phyloP scores from a whole-genome alignment of 2,797 vertebrate genomes.

The Hipposideros larvatus region DNA sequence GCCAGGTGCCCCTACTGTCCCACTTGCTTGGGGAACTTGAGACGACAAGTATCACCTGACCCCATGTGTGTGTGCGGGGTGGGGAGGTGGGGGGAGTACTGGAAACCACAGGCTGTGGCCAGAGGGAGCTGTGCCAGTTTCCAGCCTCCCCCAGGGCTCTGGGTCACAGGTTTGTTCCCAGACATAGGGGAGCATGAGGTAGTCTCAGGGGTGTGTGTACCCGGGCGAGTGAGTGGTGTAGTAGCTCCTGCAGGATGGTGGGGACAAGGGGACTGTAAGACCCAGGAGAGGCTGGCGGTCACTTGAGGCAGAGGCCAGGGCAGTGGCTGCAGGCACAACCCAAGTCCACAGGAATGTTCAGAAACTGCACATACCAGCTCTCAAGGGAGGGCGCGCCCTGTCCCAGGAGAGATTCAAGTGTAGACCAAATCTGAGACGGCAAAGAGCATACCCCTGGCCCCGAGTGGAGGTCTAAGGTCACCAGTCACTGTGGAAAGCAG shows the following conservation, averaged over 20 bases:
- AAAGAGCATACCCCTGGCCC: not conserved
- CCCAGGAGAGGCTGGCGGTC: too few species aligned
- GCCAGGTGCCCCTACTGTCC: not conserved
- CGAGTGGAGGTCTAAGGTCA: accelerated
- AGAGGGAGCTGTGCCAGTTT: not conserved
- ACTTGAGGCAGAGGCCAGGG: not conserved
- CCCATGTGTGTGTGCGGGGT: not conserved
- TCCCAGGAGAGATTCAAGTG: not conserved
- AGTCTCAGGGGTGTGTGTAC: too few species aligned
- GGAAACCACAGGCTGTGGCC: slow-evolving; percentile 1
- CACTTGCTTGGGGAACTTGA: not conserved
- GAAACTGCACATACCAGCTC: not conserved
- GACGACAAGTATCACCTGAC: not conserved
- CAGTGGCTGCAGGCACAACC: not conserved
- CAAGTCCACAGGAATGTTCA: not conserved
- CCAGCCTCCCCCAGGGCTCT: not conserved
- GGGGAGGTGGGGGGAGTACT: not conserved
- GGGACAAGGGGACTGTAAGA: not conserved
- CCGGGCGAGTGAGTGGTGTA: accelerated
- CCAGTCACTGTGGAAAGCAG: accelerated
- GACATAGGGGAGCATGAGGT: accelerated
- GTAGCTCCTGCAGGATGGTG: accelerated
- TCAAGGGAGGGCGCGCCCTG: not conserved
- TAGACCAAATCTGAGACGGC: not conserved
- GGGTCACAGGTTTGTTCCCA: not conserved